phyloP scores from a whole-genome alignment of 2,797 vertebrate species.

The Sebastes trivittatus region DNA sequence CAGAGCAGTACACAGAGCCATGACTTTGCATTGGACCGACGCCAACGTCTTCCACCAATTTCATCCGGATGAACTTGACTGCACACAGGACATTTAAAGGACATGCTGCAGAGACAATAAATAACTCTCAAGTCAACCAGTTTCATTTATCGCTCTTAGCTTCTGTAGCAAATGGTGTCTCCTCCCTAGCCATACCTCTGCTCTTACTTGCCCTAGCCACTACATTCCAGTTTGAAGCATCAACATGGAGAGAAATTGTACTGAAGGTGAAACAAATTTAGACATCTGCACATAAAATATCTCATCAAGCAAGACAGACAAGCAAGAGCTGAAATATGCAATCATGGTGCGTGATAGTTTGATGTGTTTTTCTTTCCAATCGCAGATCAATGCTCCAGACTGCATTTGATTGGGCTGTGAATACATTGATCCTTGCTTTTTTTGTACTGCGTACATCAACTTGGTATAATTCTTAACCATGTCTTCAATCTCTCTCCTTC shows the following conservation, averaged over 20 bases:
- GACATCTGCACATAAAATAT: neutral
- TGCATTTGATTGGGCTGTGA: constrained; percentile 71
- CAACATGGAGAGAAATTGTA: neutral
- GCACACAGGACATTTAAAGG: constrained; percentile 43
- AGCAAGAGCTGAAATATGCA: constrained; percentile 75
- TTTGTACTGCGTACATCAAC: constrained; percentile 6
- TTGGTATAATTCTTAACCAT: neutral
- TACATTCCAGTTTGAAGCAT: neutral
- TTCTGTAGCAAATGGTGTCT: constrained; percentile 35
- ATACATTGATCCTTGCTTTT: constrained; percentile 22
- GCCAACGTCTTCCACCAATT: constrained; percentile 41
- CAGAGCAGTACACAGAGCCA: constrained; percentile 27
- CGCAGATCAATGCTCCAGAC: constrained; percentile 66
- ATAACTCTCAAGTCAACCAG: constrained; percentile 54
- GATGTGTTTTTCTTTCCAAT: constrained; percentile 47
- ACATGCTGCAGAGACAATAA: constrained; percentile 41
- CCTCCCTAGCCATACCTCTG: constrained; percentile 58
- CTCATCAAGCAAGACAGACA: constrained; percentile 32
- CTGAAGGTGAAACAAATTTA: neutral
- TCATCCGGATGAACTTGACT: constrained; percentile 49
- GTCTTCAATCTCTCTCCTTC: constrained; percentile 6
- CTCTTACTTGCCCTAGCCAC: constrained; percentile 64
- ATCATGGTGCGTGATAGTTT: constrained; percentile 29
- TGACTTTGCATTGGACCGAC: constrained; percentile 35
- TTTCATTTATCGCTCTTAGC: constrained; percentile 55